These are phyloP conservation scores for Molanna angustata DNA, from an alignment of 2,888 invertebrate genomes.

Conservation along the genomic window DNA sequence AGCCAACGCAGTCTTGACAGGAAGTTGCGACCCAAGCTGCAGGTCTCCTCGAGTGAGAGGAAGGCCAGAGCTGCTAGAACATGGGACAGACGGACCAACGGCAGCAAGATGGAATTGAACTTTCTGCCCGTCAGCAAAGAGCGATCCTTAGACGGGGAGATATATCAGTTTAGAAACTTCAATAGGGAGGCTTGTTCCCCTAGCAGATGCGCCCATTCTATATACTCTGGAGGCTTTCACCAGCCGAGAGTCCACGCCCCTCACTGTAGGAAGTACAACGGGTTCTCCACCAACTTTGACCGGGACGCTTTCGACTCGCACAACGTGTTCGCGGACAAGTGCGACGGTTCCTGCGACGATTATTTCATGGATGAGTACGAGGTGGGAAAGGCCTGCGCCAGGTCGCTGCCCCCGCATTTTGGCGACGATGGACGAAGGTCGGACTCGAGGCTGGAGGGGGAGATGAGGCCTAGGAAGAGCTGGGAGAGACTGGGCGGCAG, in stretches of 20 bases:
- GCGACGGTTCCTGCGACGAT: conserved; percentile 25
- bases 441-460: conserved; percentile 15
- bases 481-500: conserved; percentile 26
- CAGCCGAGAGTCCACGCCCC: conserved; percentile 23
- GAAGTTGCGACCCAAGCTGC: conserved; percentile 22
- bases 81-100: conserved; percentile 14
- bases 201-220: conserved; percentile 25
- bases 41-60: conserved; percentile 19
- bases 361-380: conserved; percentile 21
- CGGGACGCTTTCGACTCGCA: conserved; percentile 27
- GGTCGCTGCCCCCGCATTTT: conserved; percentile 30
- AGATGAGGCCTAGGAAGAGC: conserved; percentile 28
- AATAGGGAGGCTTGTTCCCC: conserved; percentile 24
- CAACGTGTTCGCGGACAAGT: conserved; percentile 22
- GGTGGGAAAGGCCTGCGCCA: conserved; percentile 24
- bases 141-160: conserved; percentile 28
- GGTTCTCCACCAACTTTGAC: conserved; percentile 23
- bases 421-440: conserved; percentile 25
- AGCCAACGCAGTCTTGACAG: conserved; percentile 31
- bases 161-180: conserved; percentile 25
- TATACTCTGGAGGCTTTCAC: conserved; percentile 20
- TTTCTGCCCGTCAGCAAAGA: conserved; percentile 30
- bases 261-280: conserved; percentile 25
- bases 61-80: conserved; percentile 11
- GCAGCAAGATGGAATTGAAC: conserved; percentile 26